Evolutionary conservation across 2,113 vertebrate species (phyloP), one percentile per base, ranked within the genome.

Genomic region (Ciconia maguari): DNA sequence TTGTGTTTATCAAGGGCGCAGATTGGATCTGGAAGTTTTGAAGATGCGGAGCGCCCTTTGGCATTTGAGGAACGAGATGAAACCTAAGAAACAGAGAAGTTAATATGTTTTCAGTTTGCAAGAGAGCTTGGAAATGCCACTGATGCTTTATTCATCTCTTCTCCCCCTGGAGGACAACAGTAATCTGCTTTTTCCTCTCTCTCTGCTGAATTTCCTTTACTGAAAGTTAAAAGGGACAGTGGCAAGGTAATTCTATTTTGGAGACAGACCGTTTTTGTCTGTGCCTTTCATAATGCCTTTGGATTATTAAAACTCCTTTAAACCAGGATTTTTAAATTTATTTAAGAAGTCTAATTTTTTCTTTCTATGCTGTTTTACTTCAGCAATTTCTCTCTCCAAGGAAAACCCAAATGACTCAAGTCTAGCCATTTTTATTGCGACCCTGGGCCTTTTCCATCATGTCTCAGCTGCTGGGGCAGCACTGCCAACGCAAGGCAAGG

Each of bases 61-160:
- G 96, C 92, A 74, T 78, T 71, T 75, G 76, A 69, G 52, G 55
- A 75, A 94, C 74, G 89, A 88, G 80, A 77, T 36, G 88, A 91
- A 90, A 82, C 83, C 68, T 52, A 75, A 75, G 76, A 85, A 83
- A 52, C 5, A 12, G 87, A 85, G 89, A 87, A 94, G 77, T 91
- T 82, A 79, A 52, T 83, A 72, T 54, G 83, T 79, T 95, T 94
- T 76, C 77, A 32, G 77, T 82, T 94, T 94, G 74, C 46, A 58
- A 49, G 77, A 89, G 60, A n/a, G 65, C 69, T 87, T 94, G 74
- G 94, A 94, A 95, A 94, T 62, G 66, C 87, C 84, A 90, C 61
- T 29, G 85, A 71, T 80, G 85, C 93, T 97, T 96, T 94, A 81
- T 88, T 91, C 65, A 80, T 75, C 77, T 77, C 78, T 79, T 89